A percentile compares a stretch with the other conserved stretches of the same genome.
These are phyloP conservation scores for Spicauda simplicius DNA, from an alignment of 2,888 invertebrate species.

Conservation along the genomic window DNA sequence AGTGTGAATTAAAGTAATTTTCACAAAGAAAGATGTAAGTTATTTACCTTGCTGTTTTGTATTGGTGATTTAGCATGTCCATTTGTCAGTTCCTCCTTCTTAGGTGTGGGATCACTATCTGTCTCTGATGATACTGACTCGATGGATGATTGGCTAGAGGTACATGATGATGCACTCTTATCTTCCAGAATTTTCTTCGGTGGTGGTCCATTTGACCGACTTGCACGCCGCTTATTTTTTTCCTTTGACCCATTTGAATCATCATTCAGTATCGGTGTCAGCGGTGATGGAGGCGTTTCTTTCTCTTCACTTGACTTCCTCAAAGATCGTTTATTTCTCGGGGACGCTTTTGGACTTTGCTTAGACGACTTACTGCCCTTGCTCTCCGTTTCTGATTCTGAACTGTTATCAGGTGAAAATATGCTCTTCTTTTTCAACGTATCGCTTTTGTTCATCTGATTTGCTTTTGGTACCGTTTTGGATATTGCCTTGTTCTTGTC, in stretches of 20 bases:
- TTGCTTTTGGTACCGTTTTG: slow-evolving; percentile 70
- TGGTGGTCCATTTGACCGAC: slow-evolving; percentile 69
- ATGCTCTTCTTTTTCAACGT: slow-evolving; percentile 89
- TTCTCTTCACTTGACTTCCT: slow-evolving; percentile 75
- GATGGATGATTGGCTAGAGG: slow-evolving; percentile 76
- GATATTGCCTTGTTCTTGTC: slow-evolving; percentile 72
- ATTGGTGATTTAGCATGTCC: slow-evolving; percentile 68
- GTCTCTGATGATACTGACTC: slow-evolving; percentile 77
- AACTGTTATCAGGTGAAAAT: slow-evolving; percentile 91
- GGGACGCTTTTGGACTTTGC: slow-evolving; percentile 62
- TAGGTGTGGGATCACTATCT: slow-evolving; percentile 68
- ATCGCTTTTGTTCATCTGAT: slow-evolving; percentile 55
- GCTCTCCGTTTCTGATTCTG: slow-evolving; percentile 75
- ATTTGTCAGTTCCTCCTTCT: slow-evolving; percentile 65
- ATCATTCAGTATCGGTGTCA: slow-evolving; percentile 60
- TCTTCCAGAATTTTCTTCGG: slow-evolving; percentile 70
- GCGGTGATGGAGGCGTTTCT: slow-evolving; percentile 54
- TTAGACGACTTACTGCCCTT: slow-evolving; percentile 59
- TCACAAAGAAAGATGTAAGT: neutral
- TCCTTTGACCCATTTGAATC: slow-evolving; percentile 65
- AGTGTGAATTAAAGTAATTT: too few species aligned
- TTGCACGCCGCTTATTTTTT: slow-evolving; percentile 66
- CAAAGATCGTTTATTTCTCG: slow-evolving; percentile 61
- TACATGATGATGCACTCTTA: slow-evolving; percentile 75
- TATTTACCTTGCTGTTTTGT: slow-evolving; percentile 54